Percentiles rank a stretch among this genome's conserved stretches.
Conservation (phyloP, 2,113 vertebrate genomes). For the Aythya baeri region DNA sequence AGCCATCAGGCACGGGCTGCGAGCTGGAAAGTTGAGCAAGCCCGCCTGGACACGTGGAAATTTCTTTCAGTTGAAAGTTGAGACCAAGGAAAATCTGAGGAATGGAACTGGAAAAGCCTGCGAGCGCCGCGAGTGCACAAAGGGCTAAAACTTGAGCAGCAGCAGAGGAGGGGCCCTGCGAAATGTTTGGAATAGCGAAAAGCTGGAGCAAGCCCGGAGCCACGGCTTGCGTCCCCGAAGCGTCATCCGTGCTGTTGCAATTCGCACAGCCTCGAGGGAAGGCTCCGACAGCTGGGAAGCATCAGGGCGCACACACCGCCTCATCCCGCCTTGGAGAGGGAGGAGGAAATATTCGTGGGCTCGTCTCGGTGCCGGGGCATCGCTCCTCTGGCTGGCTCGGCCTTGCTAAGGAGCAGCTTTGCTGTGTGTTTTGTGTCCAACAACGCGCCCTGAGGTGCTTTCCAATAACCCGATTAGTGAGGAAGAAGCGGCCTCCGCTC, state of each 20-base stretch:
- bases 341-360: not conserved
- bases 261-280: slow-evolving; percentile 25
- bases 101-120: slow-evolving; percentile 41
- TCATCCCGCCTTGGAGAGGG: slow-evolving; percentile 20
- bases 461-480: not conserved
- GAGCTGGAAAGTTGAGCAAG: not conserved
- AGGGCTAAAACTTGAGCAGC: slow-evolving; percentile 11
- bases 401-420: not conserved
- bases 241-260: slow-evolving; percentile 44
- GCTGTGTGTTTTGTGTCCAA: not conserved
- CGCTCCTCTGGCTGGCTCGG: not conserved
- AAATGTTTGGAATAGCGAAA: slow-evolving; percentile 43
- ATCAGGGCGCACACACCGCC: slow-evolving; percentile 41
- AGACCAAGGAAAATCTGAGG: slow-evolving; percentile 48
- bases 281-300: slow-evolving; percentile 57
- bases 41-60: not conserved
- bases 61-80: slow-evolving; percentile 17
- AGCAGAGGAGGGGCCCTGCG: slow-evolving; percentile 41
- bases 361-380: not conserved
- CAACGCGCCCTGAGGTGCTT: not conserved
- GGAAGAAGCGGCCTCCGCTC: not conserved
- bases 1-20: not conserved
- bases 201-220: slow-evolving; percentile 58
- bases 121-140: not conserved
- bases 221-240: slow-evolving; percentile 20